Percentiles rank a stretch among this genome's conserved stretches.
Evolutionary conservation across 2,888 invertebrate species (phyloP).

Genomic region (Lottia scabra): DNA sequence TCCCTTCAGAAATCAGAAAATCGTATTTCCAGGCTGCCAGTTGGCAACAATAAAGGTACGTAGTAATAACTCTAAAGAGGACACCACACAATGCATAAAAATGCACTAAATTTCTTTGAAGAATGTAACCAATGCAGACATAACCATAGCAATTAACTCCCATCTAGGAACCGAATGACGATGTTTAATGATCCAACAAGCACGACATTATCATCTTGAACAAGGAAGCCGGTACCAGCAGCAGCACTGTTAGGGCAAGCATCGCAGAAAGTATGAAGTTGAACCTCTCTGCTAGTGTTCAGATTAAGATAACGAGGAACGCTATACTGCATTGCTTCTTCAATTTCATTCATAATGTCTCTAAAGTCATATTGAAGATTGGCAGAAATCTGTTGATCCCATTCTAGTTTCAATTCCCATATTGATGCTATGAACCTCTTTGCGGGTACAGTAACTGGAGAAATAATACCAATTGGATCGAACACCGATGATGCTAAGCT

Average conservation of each 20-base stretch:
- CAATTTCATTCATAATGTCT: neutral
- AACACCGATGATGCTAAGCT: neutral
- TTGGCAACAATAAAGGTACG: too few species aligned
- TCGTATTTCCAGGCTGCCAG: too few species aligned
- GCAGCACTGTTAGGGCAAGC: neutral
- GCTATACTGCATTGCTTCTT: neutral
- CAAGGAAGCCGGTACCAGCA: neutral
- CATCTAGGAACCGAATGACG: too few species aligned
- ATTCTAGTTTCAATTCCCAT: neutral
- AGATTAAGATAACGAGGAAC: neutral
- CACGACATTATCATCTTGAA: too few species aligned
- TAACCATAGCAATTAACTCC: too few species aligned
- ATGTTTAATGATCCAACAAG: too few species aligned
- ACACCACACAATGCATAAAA: too few species aligned
- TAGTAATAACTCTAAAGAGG: too few species aligned
- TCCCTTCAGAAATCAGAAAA: too few species aligned
- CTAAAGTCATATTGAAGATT: neutral
- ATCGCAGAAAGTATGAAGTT: neutral
- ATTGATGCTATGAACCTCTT: neutral
- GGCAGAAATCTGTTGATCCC: neutral
- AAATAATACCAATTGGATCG: neutral
- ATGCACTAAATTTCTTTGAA: too few species aligned
- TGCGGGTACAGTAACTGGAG: neutral
- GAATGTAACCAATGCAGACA: too few species aligned
- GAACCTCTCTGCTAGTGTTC: neutral